Percentiles rank a stretch among this genome's conserved stretches.
Conservation (phyloP, 1,140 invertebrate species). For the Diorhabda sublineata region DNA sequence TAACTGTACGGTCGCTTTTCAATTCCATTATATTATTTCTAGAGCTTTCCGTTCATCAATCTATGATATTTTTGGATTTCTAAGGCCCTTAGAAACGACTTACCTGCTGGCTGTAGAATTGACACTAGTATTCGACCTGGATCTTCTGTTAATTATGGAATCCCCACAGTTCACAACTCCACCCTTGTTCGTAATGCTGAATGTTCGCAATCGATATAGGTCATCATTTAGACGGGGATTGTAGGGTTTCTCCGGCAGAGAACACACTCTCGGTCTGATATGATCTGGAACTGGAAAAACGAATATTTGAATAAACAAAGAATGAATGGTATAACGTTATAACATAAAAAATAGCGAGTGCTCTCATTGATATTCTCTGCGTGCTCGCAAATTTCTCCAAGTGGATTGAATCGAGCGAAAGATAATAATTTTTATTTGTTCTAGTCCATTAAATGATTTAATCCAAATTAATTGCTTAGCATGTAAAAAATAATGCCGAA, state of each 20-base stretch:
- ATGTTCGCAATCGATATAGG: slow-evolving; percentile 80
- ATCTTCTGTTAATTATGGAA: slow-evolving; percentile 76
- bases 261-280: slow-evolving; percentile 75
- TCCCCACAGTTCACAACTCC: slow-evolving; percentile 85
- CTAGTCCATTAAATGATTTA: too few species aligned
- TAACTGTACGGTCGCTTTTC: too few species aligned
- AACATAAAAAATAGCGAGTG: too few species aligned
- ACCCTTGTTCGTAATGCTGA: slow-evolving; percentile 82
- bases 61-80: not conserved
- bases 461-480: too few species aligned
- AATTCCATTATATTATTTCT: not conserved
- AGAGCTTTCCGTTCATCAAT: not conserved
- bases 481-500: too few species aligned
- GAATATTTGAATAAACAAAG: not conserved
- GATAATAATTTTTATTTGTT: too few species aligned
- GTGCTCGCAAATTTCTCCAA: too few species aligned
- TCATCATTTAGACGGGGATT: slow-evolving; percentile 77
- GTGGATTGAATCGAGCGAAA: too few species aligned
- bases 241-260: slow-evolving; percentile 76
- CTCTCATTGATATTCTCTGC: too few species aligned
- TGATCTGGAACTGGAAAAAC: slow-evolving; percentile 67
- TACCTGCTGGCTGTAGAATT: slow-evolving; percentile 76
- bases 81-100: slow-evolving; percentile 26
- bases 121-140: slow-evolving; percentile 77
- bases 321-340: not conserved